These are phyloP conservation scores for Syndactyla subalaris DNA, from an alignment of 2,797 vertebrate species.

Conservation along the genomic window DNA sequence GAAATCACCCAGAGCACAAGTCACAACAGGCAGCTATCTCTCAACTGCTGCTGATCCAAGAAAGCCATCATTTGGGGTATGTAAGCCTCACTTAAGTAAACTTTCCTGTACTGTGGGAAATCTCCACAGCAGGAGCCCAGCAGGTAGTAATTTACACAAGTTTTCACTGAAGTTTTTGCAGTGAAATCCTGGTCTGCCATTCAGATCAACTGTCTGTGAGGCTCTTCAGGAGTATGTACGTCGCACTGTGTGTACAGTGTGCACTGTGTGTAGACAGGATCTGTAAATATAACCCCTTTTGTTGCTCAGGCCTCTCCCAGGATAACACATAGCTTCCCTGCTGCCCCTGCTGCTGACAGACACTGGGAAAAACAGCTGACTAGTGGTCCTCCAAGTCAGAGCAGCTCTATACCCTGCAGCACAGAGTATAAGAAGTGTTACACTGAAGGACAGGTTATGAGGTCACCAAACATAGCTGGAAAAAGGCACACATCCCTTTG, in stretches of 20 bases:
- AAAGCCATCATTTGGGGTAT: background rate
- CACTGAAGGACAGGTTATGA: background rate
- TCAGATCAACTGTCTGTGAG: background rate
- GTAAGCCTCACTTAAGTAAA: background rate
- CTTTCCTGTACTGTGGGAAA: background rate
- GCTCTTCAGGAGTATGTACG: background rate
- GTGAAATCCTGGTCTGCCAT: background rate
- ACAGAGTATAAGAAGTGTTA: background rate
- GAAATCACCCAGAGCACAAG: background rate
- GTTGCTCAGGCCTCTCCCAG: background rate
- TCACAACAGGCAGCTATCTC: background rate
- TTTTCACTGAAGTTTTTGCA: background rate
- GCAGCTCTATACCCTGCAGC: background rate
- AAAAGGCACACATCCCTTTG: background rate
- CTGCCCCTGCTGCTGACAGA: accelerated
- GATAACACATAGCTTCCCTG: background rate
- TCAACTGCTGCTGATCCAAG: background rate
- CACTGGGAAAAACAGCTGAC: background rate
- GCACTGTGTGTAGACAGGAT: background rate
- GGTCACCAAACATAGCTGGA: background rate
- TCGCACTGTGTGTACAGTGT: background rate
- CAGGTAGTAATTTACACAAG: background rate
- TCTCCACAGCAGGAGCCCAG: background rate
- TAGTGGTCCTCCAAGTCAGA: background rate
- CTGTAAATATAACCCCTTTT: background rate